Conservation (phyloP, 2,888 invertebrate species). For the Drosophila buzzatii region DNA sequence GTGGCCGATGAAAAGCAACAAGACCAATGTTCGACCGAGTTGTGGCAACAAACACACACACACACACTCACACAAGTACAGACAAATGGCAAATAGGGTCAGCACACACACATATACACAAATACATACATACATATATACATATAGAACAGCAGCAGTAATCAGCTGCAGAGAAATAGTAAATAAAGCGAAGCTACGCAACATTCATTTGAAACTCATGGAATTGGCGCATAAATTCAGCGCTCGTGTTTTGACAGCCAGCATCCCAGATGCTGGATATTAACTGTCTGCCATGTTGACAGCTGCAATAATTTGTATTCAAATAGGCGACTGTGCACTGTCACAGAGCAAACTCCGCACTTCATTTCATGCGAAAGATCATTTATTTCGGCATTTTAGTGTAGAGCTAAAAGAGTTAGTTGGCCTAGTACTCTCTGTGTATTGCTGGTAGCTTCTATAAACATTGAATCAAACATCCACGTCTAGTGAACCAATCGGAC, state of each 20-base stretch:
- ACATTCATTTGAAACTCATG: conserved; percentile 35
- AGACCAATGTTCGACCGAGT: background rate
- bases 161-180: conserved; percentile 28
- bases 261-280: conserved; percentile 30
- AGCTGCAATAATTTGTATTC: conserved; percentile 29
- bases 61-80: background rate
- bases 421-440: background rate
- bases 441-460: background rate
- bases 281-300: conserved; percentile 44
- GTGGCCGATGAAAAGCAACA: conserved; percentile 5
- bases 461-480: too few species aligned
- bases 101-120: conserved; percentile 1
- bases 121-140: background rate
- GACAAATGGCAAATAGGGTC: conserved; percentile 5
- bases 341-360: conserved; percentile 12
- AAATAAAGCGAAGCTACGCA: conserved; percentile 36
- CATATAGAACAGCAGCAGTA: background rate
- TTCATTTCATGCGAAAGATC: conserved; percentile 26
- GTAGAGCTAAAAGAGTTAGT: background rate
- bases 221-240: conserved; percentile 29
- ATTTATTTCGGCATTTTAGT: background rate
- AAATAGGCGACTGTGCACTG: conserved; percentile 7
- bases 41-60: background rate
- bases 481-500: background rate
- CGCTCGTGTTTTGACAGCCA: background rate